Conservation (phyloP, 1,140 invertebrate genomes). For the Sitodiplosis mosellana region DNA sequence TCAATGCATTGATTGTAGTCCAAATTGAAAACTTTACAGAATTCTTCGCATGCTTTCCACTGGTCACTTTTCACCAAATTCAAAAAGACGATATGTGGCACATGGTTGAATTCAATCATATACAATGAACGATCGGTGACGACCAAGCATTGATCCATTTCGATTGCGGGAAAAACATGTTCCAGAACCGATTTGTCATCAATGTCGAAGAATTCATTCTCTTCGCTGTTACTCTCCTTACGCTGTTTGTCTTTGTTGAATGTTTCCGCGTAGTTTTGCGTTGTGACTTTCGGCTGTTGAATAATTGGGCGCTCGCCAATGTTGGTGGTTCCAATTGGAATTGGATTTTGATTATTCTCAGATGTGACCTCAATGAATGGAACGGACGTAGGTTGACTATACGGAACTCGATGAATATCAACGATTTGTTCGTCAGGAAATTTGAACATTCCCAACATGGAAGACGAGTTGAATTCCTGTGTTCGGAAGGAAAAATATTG, state of each 20-base stretch:
- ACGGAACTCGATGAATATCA: conserved; percentile 17
- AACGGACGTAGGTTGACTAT: neutral
- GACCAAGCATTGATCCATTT: conserved; percentile 46
- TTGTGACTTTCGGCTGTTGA: conserved; percentile 5
- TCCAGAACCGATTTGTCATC: conserved; percentile 23
- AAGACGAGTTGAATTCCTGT: conserved; percentile 33
- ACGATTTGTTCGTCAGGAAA: conserved; percentile 27
- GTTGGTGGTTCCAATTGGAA: neutral
- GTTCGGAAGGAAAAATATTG: conserved; percentile 5
- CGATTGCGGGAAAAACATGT: conserved; percentile 20
- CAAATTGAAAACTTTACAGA: conserved; percentile 35
- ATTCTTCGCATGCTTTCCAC: conserved; percentile 21
- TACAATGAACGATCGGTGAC: conserved; percentile 50
- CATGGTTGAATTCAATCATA: conserved; percentile 38
- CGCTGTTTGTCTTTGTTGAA: conserved; percentile 30
- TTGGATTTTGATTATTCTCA: conserved; percentile 12
- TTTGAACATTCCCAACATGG: conserved; percentile 32
- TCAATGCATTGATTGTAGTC: conserved; percentile 51
- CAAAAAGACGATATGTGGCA: conserved; percentile 45
- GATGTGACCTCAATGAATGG: neutral
- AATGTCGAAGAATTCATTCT: conserved; percentile 3
- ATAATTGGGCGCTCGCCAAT: conserved; percentile 11
- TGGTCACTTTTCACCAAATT: conserved; percentile 23
- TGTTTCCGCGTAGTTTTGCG: conserved; percentile 10
- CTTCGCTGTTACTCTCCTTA: conserved; percentile 19